Conservation (phyloP, 2,888 invertebrate genomes). For the Drosophila helvetica region DNA sequence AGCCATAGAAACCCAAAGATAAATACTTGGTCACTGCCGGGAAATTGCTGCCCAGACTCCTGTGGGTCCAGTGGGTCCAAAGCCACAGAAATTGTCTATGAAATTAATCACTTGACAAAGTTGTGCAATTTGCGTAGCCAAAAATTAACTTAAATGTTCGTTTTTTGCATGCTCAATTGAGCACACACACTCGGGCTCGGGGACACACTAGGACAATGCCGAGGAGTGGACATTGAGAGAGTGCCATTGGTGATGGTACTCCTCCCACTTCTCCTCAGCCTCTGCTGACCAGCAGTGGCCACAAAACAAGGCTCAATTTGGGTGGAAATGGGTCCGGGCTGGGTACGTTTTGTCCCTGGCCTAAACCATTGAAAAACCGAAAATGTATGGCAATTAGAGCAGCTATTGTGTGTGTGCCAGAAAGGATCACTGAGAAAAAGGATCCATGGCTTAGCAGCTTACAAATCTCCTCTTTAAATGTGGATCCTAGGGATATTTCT, state of each 20-base stretch:
- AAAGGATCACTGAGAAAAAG: constrained; percentile 12
- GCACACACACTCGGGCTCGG: constrained; percentile 31
- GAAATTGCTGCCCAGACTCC: not conserved
- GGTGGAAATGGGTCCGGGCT: not conserved
- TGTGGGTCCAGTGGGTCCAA: constrained; percentile 12
- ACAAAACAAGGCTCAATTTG: constrained; percentile 31
- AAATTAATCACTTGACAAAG: constrained; percentile 75
- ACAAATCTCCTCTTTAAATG: not conserved
- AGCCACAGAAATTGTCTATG: constrained; percentile 68
- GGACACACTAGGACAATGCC: constrained; percentile 28
- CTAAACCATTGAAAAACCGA: constrained; percentile 78
- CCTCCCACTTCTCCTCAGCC: not conserved
- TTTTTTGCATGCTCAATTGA: constrained; percentile 69
- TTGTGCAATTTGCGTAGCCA: constrained; percentile 74
- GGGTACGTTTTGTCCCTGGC: constrained; percentile 41
- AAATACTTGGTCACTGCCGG: constrained; percentile 21
- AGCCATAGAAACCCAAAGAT: constrained; percentile 30
- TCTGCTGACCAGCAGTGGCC: constrained; percentile 24
- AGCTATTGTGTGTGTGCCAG: constrained; percentile 73
- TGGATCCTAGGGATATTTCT: too few species aligned
- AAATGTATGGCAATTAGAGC: constrained; percentile 82
- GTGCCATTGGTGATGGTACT: constrained; percentile 15
- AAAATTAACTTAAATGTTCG: constrained; percentile 76
- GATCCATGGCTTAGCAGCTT: not conserved
- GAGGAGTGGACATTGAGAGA: constrained; percentile 16